Evolutionary conservation across 1,140 invertebrate species (phyloP).

Genomic region (Drosophila pseudoobscura): DNA sequence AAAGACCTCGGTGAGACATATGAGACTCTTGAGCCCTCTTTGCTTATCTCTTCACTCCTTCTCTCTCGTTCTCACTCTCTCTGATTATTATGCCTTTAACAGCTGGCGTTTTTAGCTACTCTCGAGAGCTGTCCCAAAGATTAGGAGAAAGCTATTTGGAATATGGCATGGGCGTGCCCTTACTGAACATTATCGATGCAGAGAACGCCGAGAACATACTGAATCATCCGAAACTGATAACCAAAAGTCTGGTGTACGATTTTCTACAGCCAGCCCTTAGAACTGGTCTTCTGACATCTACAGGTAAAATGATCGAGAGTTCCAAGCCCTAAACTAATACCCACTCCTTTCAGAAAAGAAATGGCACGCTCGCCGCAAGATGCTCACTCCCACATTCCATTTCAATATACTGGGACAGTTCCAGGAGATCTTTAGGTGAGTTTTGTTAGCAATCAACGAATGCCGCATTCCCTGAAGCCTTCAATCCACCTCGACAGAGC

Average conservation of each 20-base stretch:
- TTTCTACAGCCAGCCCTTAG: slow-evolving; percentile 87
- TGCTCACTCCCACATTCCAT: slow-evolving; percentile 95
- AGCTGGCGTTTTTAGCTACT: slow-evolving; percentile 43
- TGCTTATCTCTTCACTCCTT: background rate
- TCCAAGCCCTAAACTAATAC: too few species aligned
- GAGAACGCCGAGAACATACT: slow-evolving; percentile 55
- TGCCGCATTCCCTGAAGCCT: too few species aligned
- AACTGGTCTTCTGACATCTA: slow-evolving; percentile 86
- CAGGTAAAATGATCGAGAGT: slow-evolving; percentile 60
- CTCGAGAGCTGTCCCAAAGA: slow-evolving; percentile 9
- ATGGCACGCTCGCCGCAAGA: slow-evolving; percentile 91
- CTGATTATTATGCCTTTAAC: too few species aligned
- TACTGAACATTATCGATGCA: slow-evolving; percentile 61
- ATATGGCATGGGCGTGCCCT: slow-evolving; percentile 32
- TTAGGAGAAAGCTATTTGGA: slow-evolving; percentile 39
- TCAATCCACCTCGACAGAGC: slow-evolving; percentile 45
- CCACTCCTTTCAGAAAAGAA: slow-evolving; percentile 84
- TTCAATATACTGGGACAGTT: slow-evolving; percentile 94
- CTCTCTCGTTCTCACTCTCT: background rate
- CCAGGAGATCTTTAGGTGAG: slow-evolving; percentile 87
- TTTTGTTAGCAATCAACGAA: slow-evolving; percentile 7
- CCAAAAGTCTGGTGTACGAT: slow-evolving; percentile 69
- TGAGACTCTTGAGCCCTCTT: background rate
- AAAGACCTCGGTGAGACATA: slow-evolving; percentile 42
- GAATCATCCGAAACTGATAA: slow-evolving; percentile 55